Conservation (phyloP, 2,113 vertebrate genomes). For the Arenaria interpres region DNA sequence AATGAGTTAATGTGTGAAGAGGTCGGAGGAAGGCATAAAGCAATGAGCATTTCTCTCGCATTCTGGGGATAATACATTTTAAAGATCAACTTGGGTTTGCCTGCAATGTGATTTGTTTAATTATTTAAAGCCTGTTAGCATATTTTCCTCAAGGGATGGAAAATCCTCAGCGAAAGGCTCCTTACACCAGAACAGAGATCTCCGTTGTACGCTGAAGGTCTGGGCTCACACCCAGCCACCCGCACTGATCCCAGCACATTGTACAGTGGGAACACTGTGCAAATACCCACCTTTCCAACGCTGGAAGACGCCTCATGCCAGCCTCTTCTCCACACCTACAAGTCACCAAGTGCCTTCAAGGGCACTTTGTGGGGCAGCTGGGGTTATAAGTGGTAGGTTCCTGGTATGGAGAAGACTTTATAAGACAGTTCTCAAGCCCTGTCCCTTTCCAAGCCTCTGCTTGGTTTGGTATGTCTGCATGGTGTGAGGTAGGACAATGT, state of each 20-base stretch:
- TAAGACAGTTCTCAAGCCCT: background rate
- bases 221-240: background rate
- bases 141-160: constrained; percentile 37
- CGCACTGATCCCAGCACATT: accelerated
- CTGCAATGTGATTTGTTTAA: constrained; percentile 38
- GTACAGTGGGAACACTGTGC: background rate
- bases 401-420: background rate
- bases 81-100: constrained; percentile 11
- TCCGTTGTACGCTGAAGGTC: background rate
- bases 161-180: background rate
- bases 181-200: background rate
- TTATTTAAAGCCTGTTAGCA: constrained; percentile 45
- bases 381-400: background rate
- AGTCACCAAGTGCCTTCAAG: background rate
- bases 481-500: background rate
- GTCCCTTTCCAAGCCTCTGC: background rate
- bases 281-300: background rate
- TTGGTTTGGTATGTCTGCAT: background rate
- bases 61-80: constrained; percentile 35
- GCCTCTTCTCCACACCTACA: background rate
- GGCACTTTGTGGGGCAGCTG: background rate
- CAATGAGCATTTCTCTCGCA: background rate
- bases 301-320: background rate
- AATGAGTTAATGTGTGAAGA: constrained; percentile 22
- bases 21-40: background rate